Percentiles rank a stretch among this genome's conserved stretches.
phyloP scores from a whole-genome alignment of 2,113 vertebrate species.

The Tympanuchus pallidicinctus region DNA sequence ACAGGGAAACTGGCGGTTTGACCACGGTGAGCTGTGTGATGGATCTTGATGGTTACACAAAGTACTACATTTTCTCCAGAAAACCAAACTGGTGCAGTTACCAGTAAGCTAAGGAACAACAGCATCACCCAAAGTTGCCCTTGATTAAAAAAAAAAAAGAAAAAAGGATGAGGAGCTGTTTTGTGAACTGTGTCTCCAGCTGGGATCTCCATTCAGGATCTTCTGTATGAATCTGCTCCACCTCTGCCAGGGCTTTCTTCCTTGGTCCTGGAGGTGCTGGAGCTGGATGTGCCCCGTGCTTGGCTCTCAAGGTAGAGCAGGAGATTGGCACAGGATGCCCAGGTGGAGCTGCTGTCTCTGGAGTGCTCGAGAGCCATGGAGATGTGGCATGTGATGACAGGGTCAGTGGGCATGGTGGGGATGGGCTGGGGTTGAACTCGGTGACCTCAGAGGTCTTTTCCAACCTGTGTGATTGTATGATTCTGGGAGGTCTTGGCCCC shows the following conservation, averaged over 20 bases:
- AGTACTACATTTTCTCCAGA: background rate
- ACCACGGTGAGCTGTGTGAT: background rate
- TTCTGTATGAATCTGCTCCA: background rate
- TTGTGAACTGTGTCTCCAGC: background rate
- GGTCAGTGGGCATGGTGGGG: too few species aligned
- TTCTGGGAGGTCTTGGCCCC: rapidly evolving
- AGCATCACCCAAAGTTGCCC: background rate
- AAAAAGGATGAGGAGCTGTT: background rate
- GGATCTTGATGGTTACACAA: background rate
- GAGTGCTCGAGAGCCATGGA: too few species aligned
- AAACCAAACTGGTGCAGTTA: background rate
- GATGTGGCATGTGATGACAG: too few species aligned
- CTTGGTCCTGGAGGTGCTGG: background rate
- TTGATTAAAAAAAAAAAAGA: background rate
- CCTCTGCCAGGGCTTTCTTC: background rate
- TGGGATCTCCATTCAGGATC: background rate
- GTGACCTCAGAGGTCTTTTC: too few species aligned
- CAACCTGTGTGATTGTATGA: too few species aligned
- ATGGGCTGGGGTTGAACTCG: too few species aligned
- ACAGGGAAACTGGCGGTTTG: background rate
- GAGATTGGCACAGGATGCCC: too few species aligned
- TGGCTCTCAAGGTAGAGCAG: rapidly evolving
- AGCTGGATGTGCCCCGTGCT: rapidly evolving
- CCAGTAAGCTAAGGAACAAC: background rate
- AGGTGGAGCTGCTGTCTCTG: too few species aligned